Percentiles rank a stretch among this genome's conserved stretches.
These are phyloP conservation scores for Coleophora flavipennella DNA, from an alignment of 2,888 invertebrate genomes.

Conservation along the genomic window DNA sequence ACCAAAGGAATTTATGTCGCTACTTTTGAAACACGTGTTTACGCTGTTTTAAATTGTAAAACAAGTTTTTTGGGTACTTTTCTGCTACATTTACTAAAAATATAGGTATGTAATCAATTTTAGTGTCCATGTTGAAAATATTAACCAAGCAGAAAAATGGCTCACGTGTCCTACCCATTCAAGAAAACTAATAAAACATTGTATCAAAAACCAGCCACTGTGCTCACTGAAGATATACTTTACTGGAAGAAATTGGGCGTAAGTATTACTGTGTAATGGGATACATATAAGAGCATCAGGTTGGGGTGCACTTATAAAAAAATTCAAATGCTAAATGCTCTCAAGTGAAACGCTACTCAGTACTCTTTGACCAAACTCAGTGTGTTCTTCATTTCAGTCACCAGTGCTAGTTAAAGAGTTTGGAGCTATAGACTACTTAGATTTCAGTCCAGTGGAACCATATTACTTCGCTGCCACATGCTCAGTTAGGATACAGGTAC, in stretches of 20 bases:
- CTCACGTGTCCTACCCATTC: slow-evolving; percentile 66
- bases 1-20: too few species aligned
- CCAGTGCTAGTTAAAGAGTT: slow-evolving; percentile 93
- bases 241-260: slow-evolving; percentile 94
- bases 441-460: slow-evolving; percentile 91
- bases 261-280: slow-evolving; percentile 32
- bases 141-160: slow-evolving; percentile 27
- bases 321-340: too few species aligned
- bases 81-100: too few species aligned
- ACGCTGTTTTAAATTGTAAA: too few species aligned
- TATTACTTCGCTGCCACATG: slow-evolving; percentile 94
- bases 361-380: neutral
- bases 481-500: slow-evolving; percentile 85
- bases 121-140: neutral
- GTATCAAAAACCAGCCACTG: slow-evolving; percentile 76
- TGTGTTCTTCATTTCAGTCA: slow-evolving; percentile 56
- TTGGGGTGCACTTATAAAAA: too few species aligned
- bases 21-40: too few species aligned
- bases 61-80: too few species aligned
- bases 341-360: neutral
- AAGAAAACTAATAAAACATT: slow-evolving; percentile 81
- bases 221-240: slow-evolving; percentile 81
- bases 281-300: neutral
- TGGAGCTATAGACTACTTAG: slow-evolving; percentile 91
- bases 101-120: neutral